Evolutionary conservation across 2,888 invertebrate species (phyloP), one percentile per base, ranked within the genome.

Genomic region (Entomobrya multifasciata): DNA sequence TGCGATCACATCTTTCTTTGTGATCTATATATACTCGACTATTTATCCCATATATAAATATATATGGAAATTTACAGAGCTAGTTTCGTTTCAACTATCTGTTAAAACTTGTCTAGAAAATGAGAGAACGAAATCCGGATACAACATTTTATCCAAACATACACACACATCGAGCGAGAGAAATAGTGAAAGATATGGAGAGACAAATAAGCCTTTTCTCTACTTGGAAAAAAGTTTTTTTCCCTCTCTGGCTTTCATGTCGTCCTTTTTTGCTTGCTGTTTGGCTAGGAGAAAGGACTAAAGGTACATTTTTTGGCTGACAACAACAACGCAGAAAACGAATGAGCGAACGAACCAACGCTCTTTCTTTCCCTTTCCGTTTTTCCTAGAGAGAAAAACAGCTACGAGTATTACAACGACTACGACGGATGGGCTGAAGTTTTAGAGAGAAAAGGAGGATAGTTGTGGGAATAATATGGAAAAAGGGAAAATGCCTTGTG

Each of bases 391-490:
- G 70, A 20, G 44, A 70, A 30, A 70, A 70, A 20, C 44, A 44
- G 77, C 25, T 79, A 65, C 47, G 60, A 41, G 65, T 47, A 77
- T 79, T 65, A 79, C 47, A 17, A 47, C n/a, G n/a, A n/a, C 17
- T 41, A 15, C 41, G 25, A 41, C 2, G n/a, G n/a, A n/a, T 27
- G 60, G 20, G 52, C 52, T 17, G 11, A 55, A 55, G 52, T 55
- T 55, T 17, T 27, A 36, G n/a, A n/a, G n/a, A n/a, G n/a, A n/a
- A n/a, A n/a, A n/a, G n/a, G 60, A 44, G 55, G 55, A 52, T 76
- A 36, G 80, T 55, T 81, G 81, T 70, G 67, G 67, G 72, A 70
- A 80, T 81, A 81, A 80, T n/a, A 72, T n/a, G 52, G 10, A 72
- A 27, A 57, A 62, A 62, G 52, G 25, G 62, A 22, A 25, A 70